phyloP scores from a whole-genome alignment of 2,797 vertebrate genomes.

The Arctocebus calabarensis region DNA sequence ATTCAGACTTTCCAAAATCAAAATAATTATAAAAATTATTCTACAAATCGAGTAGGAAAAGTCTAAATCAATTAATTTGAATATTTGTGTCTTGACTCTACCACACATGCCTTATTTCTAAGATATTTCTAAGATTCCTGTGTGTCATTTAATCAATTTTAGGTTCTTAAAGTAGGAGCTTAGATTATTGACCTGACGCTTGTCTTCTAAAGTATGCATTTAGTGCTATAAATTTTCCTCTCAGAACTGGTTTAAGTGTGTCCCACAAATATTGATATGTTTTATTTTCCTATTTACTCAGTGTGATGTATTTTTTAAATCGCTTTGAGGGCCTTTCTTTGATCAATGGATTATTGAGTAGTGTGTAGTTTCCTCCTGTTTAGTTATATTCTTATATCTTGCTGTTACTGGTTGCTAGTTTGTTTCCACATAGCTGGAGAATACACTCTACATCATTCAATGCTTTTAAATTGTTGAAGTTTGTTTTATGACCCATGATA shows the following conservation, averaged over 20 bases:
- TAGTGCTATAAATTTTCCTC: background rate
- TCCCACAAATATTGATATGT: background rate
- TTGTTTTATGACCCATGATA: background rate
- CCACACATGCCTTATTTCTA: background rate
- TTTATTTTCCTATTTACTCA: constrained; percentile 12
- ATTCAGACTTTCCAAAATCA: background rate
- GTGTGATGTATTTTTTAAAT: background rate
- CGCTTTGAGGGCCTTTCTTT: background rate
- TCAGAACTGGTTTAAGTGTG: background rate
- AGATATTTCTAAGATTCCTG: too few species aligned
- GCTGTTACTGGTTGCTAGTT: background rate
- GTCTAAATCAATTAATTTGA: background rate
- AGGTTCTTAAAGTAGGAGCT: background rate
- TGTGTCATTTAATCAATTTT: background rate
- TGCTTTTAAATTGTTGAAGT: background rate
- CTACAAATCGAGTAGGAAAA: background rate
- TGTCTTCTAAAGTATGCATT: background rate
- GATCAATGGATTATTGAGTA: background rate
- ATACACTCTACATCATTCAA: background rate
- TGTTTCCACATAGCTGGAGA: background rate
- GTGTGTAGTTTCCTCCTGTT: background rate
- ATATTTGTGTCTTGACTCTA: background rate
- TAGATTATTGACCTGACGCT: background rate
- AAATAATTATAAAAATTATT: constrained; percentile 29
- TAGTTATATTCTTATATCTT: background rate